phyloP scores from a whole-genome alignment of 2,113 vertebrate species.

The Nothocercus julius region DNA sequence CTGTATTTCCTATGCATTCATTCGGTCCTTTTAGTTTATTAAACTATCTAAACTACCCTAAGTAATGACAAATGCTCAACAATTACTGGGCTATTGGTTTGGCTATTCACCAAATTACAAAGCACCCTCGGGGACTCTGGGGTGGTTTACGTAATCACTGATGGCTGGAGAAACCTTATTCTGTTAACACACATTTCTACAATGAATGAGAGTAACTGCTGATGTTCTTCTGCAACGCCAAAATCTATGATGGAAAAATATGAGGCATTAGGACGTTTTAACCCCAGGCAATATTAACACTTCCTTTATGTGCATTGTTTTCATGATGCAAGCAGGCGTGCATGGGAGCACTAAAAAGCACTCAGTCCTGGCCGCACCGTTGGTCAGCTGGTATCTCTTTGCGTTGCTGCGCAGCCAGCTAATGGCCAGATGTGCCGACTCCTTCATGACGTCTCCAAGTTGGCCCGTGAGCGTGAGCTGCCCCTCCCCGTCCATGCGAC shows the following conservation, averaged over 20 bases:
- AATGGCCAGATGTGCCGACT: slow-evolving; percentile 95
- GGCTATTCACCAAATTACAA: neutral
- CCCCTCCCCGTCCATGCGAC: slow-evolving; percentile 94
- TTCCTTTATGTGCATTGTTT: neutral
- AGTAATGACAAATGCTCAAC: neutral
- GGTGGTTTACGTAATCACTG: neutral
- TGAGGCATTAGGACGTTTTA: fast-evolving
- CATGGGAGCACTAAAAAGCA: fast-evolving
- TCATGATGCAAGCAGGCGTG: fast-evolving
- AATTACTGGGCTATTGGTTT: neutral
- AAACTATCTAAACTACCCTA: neutral
- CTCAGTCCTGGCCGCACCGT: slow-evolving; percentile 71
- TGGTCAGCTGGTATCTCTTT: slow-evolving; percentile 89
- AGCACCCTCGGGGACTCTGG: neutral
- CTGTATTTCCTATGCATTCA: neutral
- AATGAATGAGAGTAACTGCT: fast-evolving
- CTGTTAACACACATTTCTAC: fast-evolving
- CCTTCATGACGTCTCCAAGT: slow-evolving; percentile 96
- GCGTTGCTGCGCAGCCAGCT: slow-evolving; percentile 97
- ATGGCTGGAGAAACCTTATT: neutral
- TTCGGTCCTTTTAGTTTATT: neutral
- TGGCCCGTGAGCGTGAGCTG: slow-evolving; percentile 94
- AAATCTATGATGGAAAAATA: neutral
- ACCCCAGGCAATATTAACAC: neutral
- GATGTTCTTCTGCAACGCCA: neutral